Evolutionary conservation across 2,888 invertebrate species (phyloP), one percentile per base, ranked within the genome.

Genomic region (Hermaeophaga mercurialis): DNA sequence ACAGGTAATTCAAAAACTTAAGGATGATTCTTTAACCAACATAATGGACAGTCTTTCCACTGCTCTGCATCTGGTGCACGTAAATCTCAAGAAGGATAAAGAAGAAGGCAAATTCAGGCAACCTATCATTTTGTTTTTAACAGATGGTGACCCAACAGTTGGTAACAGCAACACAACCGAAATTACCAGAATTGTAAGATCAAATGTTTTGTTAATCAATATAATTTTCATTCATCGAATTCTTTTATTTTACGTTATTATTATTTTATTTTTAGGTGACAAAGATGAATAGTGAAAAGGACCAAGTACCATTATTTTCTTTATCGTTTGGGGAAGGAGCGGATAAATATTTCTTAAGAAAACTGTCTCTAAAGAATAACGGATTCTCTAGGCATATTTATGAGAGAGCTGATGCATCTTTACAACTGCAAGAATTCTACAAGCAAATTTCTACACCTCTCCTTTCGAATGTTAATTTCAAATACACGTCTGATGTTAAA

Each of bases 341-440:
- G 0, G 85, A 88, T 72, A 82, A 84, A 65, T 74, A 79, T 15
- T 85, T 88, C 73, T 74, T 89, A 14, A 82, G 84, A 66, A 82
- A 83, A 68, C 69, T 89, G 36, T 82, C 88, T 0, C 76, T 83
- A 3, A 80, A 82, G 55, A 87, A 86, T 75, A 78, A 79, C 6
- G 89, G 87, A 2, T 84, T 86, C 73, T 83, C 85, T 67, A 78
- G 86, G 1, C 84, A 84, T 72, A 87, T 89, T 62, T 87, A 87
- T 75, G 86, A 85, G 70, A 85, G 83, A 22, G 79, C 84, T 0
- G 87, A 87, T 72, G 84, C 87, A 2, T 80, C 82, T 53, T 73
- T 84, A 31, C 88, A 88, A 72, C 77, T 89, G 44, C 78, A 81
- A 31, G 81, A 83, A 70, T 86, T 86, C 76, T 86, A 85, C 77